phyloP scores from a whole-genome alignment of 2,888 invertebrate genomes.

The Frankliniella intonsa region DNA sequence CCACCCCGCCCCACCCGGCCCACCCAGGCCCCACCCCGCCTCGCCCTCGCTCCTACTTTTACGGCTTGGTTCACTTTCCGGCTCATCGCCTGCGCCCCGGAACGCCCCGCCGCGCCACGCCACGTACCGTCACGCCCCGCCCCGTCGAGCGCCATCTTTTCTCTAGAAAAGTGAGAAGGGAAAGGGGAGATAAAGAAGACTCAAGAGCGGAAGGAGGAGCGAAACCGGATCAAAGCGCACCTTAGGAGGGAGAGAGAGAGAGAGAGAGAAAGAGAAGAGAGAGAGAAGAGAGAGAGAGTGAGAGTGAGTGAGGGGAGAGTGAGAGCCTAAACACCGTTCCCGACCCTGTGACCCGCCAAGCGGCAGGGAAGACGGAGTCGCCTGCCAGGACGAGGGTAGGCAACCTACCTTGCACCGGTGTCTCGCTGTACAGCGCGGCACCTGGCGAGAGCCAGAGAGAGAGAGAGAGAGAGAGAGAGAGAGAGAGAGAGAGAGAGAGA shows the following conservation, averaged over 20 bases:
- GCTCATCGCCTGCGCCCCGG: neutral
- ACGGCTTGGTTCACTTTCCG: slow-evolving; percentile 16
- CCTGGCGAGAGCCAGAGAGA: too few species aligned
- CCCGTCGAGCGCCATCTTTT: neutral
- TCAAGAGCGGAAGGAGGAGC: too few species aligned
- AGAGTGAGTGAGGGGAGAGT: too few species aligned
- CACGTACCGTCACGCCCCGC: neutral
- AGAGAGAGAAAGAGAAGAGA: too few species aligned
- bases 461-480: too few species aligned
- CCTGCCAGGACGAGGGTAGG: neutral
- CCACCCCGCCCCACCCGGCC: neutral
- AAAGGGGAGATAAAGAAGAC: too few species aligned
- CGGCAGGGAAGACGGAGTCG: neutral
- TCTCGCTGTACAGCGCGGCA: neutral
- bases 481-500: too few species aligned
- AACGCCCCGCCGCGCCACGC: neutral
- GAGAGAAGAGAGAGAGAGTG: neutral
- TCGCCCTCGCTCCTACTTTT: neutral
- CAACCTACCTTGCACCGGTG: neutral
- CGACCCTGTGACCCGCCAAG: neutral
- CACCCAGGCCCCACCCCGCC: neutral
- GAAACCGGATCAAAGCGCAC: too few species aligned
- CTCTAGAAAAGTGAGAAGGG: neutral
- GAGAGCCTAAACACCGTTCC: too few species aligned
- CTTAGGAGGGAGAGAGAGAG: too few species aligned